Percentiles rank a stretch among this genome's conserved stretches.
phyloP scores from a whole-genome alignment of 2,113 vertebrate species.

The Chelonoidis abingdonii region DNA sequence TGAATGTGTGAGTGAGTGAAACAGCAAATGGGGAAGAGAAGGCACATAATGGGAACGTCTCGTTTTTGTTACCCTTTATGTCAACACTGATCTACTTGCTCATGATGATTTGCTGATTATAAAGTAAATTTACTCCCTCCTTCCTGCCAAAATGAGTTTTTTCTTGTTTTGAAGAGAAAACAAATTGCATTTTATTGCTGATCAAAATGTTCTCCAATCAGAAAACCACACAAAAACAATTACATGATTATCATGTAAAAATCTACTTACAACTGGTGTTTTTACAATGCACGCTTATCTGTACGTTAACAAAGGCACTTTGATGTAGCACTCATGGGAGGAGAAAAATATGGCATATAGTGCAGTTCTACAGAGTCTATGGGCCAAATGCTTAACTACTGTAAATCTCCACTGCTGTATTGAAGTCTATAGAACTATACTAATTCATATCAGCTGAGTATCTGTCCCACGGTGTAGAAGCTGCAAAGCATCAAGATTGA shows the following conservation, averaged over 20 bases:
- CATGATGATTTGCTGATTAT: slow-evolving; percentile 52
- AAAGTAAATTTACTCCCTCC: slow-evolving; percentile 60
- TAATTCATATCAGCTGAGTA: background rate
- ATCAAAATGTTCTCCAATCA: slow-evolving; percentile 64
- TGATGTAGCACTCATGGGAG: background rate
- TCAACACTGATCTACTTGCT: slow-evolving; percentile 48
- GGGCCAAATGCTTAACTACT: background rate
- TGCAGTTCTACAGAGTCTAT: background rate
- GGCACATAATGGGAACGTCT: slow-evolving; percentile 40
- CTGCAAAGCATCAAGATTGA: background rate
- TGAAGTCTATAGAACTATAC: background rate
- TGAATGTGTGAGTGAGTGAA: background rate
- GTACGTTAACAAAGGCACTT: slow-evolving; percentile 19
- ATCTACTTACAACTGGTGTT: background rate
- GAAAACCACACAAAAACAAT: slow-evolving; percentile 57
- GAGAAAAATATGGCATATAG: background rate
- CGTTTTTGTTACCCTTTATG: slow-evolving; percentile 33
- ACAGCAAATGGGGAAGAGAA: slow-evolving; percentile 6
- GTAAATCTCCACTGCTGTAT: background rate
- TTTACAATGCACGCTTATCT: slow-evolving; percentile 33
- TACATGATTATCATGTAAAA: slow-evolving; percentile 49
- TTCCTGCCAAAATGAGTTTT: slow-evolving; percentile 58
- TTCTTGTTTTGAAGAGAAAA: slow-evolving; percentile 54
- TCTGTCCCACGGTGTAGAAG: background rate
- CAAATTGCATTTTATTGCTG: slow-evolving; percentile 61